A percentile compares a stretch with the other conserved stretches of the same genome.
Conservation (phyloP, 2,797 vertebrate genomes). For the Anguilla marmorata region DNA sequence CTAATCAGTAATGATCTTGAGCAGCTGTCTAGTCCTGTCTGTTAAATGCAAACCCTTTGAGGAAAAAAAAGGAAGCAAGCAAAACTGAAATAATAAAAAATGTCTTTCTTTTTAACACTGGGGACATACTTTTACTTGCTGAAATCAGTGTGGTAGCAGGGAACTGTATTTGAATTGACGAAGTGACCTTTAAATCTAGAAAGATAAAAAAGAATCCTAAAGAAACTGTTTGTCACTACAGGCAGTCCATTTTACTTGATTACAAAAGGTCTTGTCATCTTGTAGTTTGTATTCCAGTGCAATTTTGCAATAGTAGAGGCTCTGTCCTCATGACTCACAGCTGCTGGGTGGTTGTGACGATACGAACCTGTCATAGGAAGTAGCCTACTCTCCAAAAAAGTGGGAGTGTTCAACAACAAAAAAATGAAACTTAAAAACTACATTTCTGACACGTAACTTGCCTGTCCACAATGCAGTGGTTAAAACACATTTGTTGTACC, state of each 20-base stretch:
- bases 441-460: background rate
- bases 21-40: background rate
- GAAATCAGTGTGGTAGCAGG: slow-evolving; percentile 45
- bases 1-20: background rate
- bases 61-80: background rate
- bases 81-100: slow-evolving; percentile 13
- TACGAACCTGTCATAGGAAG: slow-evolving; percentile 62
- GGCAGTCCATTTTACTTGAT: slow-evolving; percentile 36
- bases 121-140: slow-evolving; percentile 29
- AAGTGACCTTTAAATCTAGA: slow-evolving; percentile 57
- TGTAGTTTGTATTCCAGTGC: slow-evolving; percentile 47
- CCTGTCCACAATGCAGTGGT: background rate
- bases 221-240: slow-evolving; percentile 32
- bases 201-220: slow-evolving; percentile 46
- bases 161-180: slow-evolving; percentile 46
- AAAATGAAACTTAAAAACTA: background rate
- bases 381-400: slow-evolving; percentile 36
- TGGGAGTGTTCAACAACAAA: background rate
- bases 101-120: slow-evolving; percentile 25
- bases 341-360: background rate
- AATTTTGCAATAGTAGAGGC: slow-evolving; percentile 47
- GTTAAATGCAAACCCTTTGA: background rate
- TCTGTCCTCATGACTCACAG: slow-evolving; percentile 1
- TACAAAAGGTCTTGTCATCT: slow-evolving; percentile 28
- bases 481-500: background rate